phyloP scores from a whole-genome alignment of 2,888 invertebrate species.

The Mythimna pallens region DNA sequence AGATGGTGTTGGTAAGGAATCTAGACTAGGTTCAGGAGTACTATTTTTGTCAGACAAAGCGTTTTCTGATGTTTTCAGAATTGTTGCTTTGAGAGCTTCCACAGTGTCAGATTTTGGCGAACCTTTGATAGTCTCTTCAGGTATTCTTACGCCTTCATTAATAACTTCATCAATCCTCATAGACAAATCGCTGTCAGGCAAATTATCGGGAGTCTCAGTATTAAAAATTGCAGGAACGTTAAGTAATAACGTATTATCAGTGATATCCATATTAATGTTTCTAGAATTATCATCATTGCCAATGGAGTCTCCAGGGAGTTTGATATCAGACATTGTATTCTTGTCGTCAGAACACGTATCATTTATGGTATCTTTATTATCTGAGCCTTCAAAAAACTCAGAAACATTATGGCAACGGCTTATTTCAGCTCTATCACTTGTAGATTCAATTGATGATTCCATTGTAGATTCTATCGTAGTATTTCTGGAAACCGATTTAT shows the following conservation, averaged over 20 bases:
- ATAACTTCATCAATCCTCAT: not conserved
- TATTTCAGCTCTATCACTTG: not conserved
- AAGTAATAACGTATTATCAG: not conserved
- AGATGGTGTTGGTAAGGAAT: not conserved
- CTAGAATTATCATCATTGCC: not conserved
- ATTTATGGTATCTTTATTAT: not conserved
- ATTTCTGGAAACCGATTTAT: not conserved
- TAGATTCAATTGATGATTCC: conserved; percentile 1
- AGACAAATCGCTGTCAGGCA: not conserved
- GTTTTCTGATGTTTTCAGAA: conserved; percentile 3
- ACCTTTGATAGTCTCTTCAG: not conserved
- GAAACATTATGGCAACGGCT: not conserved
- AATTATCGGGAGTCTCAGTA: conserved; percentile 9
- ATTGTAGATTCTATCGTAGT: not conserved
- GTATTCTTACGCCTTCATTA: not conserved
- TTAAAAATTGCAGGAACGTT: not conserved
- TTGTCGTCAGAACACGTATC: not conserved
- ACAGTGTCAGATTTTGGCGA: not conserved
- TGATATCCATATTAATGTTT: not conserved
- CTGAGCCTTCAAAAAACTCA: not conserved
- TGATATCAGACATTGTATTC: not conserved
- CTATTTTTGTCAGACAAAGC: not conserved
- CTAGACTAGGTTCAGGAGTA: not conserved
- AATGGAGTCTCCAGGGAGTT: not conserved
- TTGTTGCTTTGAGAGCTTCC: not conserved